Evolutionary conservation across 2,113 vertebrate species (phyloP), one percentile per base, ranked within the genome.

Genomic region (Aegithalos caudatus): DNA sequence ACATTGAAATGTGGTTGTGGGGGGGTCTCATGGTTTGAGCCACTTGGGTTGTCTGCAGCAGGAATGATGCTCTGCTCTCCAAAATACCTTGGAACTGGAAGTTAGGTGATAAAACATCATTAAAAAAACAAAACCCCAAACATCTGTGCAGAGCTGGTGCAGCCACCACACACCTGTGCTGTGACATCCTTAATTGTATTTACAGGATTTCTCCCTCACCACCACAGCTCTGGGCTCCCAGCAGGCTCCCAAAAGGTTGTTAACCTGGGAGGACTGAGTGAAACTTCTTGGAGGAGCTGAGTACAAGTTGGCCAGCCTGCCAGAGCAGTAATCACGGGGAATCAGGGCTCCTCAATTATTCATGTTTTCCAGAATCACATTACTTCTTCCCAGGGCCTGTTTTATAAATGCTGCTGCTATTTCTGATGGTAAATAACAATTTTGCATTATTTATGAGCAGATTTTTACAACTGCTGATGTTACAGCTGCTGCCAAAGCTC

Each of bases 391-490:
- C 96, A 83, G 80, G 80, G 86, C 88, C 92, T 71, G 93, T 78
- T 93, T 93, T 90, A 66, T 92, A 93, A 94, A 92, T 53, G 95
- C 92, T 67, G 88, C 88, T 94, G 88, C 93, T 96, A 92, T 96
- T 96, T 96, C 92, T 93, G 90, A 94, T 86, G 94, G 94, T 90
- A 96, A 96, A 95, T 90, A 96, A 94, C 95, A 95, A 94, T 93
- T 96, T 60, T 96, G 92, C 93, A 96, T 97, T 96, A 97, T 96
- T 97, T 96, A 96, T 95, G 94, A 67, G 70, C 47, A 56, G 90
- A 95, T 95, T 97, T 86, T 81, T 94, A 97, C 96, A 84, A 96
- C 88, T 86, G 92, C 95, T 90, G 94, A 40, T 90, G 81, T 78
- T 94, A 69, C 88, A 92, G 93, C 88, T 90, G 92, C 95, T 88